Conservation (phyloP, 2,888 invertebrate species). For the Drosophila bunnanda region DNA sequence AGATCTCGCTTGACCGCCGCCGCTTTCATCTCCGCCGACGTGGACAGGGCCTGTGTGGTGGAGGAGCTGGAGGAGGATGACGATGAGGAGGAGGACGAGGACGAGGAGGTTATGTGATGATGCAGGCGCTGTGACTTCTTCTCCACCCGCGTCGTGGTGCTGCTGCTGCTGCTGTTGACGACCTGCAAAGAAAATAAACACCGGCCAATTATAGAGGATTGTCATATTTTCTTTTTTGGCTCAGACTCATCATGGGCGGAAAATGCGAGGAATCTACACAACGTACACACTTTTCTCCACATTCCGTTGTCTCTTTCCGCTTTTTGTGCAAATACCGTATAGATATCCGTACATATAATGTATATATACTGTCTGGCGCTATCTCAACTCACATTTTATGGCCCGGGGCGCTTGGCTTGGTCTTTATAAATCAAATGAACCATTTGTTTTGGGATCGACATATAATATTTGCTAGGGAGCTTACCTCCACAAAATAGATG, state of each 20-base stretch:
- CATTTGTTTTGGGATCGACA: conserved; percentile 49
- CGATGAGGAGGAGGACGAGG: conserved; percentile 70
- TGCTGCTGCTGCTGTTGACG: conserved; percentile 84
- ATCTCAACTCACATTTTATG: conserved; percentile 60
- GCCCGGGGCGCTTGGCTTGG: conserved; percentile 56
- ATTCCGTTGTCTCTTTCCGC: conserved; percentile 2
- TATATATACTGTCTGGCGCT: conserved; percentile 40
- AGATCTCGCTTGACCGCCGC: conserved; percentile 93
- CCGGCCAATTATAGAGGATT: conserved; percentile 14
- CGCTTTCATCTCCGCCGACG: conserved; percentile 91
- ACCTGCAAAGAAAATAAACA: conserved; percentile 70
- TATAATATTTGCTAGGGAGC: conserved; percentile 31
- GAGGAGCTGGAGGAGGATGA: conserved; percentile 70
- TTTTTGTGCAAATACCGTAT: conserved; percentile 41
- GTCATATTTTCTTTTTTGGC: conserved; percentile 20
- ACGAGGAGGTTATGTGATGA: conserved; percentile 83
- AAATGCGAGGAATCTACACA: conserved; percentile 33
- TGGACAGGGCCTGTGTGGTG: conserved; percentile 82
- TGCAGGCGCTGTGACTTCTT: conserved; percentile 84
- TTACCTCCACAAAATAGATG: conserved; percentile 32
- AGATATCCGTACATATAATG: conserved; percentile 16
- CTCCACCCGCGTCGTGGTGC: conserved; percentile 84
- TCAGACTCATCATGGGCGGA: conserved; percentile 22
- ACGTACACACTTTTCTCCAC: conserved; percentile 2
- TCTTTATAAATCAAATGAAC: conserved; percentile 64